These are phyloP conservation scores for Labeo catla DNA, from an alignment of 2,113 vertebrate species.

Conservation along the genomic window DNA sequence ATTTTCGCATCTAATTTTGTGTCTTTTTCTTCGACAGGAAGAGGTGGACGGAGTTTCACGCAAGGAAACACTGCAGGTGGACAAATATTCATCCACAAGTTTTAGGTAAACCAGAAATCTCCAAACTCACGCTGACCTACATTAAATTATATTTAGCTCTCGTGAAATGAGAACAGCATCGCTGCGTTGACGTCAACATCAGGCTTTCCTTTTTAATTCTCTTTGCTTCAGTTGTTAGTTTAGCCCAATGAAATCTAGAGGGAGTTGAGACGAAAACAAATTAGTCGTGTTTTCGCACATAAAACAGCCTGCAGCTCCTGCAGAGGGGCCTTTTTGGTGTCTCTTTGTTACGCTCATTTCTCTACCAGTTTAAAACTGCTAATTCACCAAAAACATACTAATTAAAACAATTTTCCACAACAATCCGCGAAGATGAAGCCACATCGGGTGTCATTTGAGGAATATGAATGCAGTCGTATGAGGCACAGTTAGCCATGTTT, in stretches of 20 bases:
- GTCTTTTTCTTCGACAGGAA: background rate
- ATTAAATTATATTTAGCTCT: constrained; percentile 34
- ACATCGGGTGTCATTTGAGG: background rate
- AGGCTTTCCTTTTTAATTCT: constrained; percentile 29
- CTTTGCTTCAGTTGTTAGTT: constrained; percentile 13
- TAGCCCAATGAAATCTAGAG: constrained; percentile 29
- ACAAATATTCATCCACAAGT: background rate
- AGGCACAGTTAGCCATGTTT: constrained; percentile 31
- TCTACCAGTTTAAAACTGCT: background rate
- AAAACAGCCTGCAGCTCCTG: background rate
- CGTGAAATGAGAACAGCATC: constrained; percentile 24
- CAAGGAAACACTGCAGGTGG: background rate
- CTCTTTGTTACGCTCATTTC: constrained; percentile 17
- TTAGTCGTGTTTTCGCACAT: background rate
- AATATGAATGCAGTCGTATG: constrained; percentile 2
- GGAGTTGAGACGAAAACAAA: constrained; percentile 35
- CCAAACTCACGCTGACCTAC: background rate
- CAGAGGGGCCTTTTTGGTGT: background rate
- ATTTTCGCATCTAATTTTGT: background rate
- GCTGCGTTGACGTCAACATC: background rate
- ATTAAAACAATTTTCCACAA: constrained; percentile 12
- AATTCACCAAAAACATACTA: constrained; percentile 22
- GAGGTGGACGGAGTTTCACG: background rate
- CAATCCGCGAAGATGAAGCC: background rate
- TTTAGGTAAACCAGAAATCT: constrained; percentile 13